These are phyloP conservation scores for Mus spicilegus DNA, from an alignment of 2,113 vertebrate species.

Conservation along the genomic window DNA sequence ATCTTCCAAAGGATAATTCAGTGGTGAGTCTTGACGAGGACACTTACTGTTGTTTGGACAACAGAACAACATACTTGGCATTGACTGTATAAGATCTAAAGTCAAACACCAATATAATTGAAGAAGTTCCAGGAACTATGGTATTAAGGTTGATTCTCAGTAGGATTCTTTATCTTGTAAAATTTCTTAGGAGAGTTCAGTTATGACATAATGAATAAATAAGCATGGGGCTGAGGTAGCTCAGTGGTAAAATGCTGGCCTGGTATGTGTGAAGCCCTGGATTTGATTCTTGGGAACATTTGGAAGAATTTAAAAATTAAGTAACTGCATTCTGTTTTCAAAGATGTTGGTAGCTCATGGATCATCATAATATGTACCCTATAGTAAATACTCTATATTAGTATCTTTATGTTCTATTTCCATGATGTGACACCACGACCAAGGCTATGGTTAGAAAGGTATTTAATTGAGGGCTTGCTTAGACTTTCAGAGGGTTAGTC, in stretches of 20 bases:
- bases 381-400: not conserved
- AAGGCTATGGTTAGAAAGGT: not conserved
- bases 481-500: not conserved
- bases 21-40: not conserved
- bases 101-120: not conserved
- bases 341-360: not conserved
- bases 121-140: not conserved
- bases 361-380: not conserved
- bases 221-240: not conserved
- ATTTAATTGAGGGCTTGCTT: not conserved
- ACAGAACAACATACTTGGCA: not conserved
- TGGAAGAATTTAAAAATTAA: not conserved
- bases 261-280: not conserved
- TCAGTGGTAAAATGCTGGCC: not conserved
- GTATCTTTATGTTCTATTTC: not conserved
- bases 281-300: not conserved
- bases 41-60: not conserved
- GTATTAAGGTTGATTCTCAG: constrained; percentile 2
- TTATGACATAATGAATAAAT: not conserved
- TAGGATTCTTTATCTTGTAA: not conserved
- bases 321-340: not conserved
- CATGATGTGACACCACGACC: not conserved
- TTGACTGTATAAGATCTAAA: not conserved
- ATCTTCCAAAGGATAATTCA: not conserved
- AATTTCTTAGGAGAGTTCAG: not conserved